Conservation (phyloP, 2,888 invertebrate genomes). For the Stenchaetothrips biformis region DNA sequence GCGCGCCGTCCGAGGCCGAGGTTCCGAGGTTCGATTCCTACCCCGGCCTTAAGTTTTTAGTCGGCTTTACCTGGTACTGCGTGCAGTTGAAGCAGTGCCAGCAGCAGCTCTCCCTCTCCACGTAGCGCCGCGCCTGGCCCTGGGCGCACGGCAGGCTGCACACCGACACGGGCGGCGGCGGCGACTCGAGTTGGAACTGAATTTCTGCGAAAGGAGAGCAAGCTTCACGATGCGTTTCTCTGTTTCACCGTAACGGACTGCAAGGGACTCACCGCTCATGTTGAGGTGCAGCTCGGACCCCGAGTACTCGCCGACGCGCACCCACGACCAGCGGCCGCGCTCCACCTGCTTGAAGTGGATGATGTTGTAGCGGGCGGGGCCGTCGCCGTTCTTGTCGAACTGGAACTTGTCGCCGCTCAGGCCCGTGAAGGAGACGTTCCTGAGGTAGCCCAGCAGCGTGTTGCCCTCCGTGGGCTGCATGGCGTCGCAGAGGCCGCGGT, state of each 20-base stretch:
- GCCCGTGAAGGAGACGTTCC: slow-evolving; percentile 82
- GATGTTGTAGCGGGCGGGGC: slow-evolving; percentile 91
- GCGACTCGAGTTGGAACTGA: slow-evolving; percentile 75
- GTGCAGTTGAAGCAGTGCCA: slow-evolving; percentile 92
- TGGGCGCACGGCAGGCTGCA: slow-evolving; percentile 84
- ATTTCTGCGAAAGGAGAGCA: slow-evolving; percentile 54
- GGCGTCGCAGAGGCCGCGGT: slow-evolving; percentile 71
- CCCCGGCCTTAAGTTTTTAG: too few relatives aligned
- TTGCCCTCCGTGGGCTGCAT: slow-evolving; percentile 89
- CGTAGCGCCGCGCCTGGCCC: slow-evolving; percentile 87
- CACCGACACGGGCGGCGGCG: slow-evolving; percentile 78
- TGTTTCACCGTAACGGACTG: too few relatives aligned
- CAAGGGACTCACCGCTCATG: slow-evolving; percentile 60
- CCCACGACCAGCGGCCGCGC: slow-evolving; percentile 72
- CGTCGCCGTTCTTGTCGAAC: slow-evolving; percentile 87
- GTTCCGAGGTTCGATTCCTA: background rate
- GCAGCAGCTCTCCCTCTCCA: slow-evolving; percentile 89
- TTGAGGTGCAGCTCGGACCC: slow-evolving; percentile 75
- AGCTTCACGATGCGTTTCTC: too few relatives aligned
- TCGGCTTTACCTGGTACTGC: slow-evolving; percentile 64
- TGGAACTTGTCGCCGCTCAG: slow-evolving; percentile 83
- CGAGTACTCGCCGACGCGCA: slow-evolving; percentile 79
- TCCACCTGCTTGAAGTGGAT: slow-evolving; percentile 86
- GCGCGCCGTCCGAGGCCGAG: background rate
- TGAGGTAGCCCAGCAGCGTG: slow-evolving; percentile 73